Evolutionary conservation across 2,888 invertebrate genomes (phyloP).

Genomic region (Andrena trimmerana): DNA sequence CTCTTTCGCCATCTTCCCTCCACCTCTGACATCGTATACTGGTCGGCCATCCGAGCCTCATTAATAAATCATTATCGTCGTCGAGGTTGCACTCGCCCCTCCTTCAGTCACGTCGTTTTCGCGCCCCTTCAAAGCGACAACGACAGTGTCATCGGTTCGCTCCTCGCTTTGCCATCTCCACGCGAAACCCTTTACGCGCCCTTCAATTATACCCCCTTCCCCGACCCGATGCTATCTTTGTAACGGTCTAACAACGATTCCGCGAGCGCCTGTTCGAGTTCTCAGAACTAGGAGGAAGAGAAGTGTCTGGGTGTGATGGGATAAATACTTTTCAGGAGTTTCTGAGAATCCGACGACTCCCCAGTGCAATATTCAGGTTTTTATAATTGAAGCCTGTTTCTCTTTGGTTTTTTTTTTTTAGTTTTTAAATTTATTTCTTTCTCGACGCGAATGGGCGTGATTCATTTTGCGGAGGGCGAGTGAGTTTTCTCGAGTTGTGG

Average conservation of each 20-base stretch:
- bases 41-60: constrained; percentile 46
- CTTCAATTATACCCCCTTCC: constrained; percentile 54
- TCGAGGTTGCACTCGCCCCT: constrained; percentile 39
- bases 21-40: constrained; percentile 43
- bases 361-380: too few relatives aligned
- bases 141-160: constrained; percentile 17
- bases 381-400: too few relatives aligned
- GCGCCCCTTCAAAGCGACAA: constrained; percentile 38
- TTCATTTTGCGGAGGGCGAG: too few relatives aligned
- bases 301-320: neutral
- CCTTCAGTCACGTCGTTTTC: constrained; percentile 49
- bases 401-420: too few relatives aligned
- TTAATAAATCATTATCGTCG: constrained; percentile 69
- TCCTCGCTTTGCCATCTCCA: constrained; percentile 4
- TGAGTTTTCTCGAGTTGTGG: too few relatives aligned
- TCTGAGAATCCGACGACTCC: neutral
- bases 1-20: neutral
- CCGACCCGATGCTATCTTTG: constrained; percentile 51
- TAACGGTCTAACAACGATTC: constrained; percentile 40
- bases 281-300: neutral
- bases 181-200: constrained; percentile 43
- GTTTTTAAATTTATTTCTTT: too few relatives aligned
- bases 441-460: too few relatives aligned
- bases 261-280: constrained; percentile 5
- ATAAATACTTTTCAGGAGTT: neutral